Evolutionary conservation across 2,113 vertebrate genomes (phyloP).

Genomic region (Spea bombifrons): DNA sequence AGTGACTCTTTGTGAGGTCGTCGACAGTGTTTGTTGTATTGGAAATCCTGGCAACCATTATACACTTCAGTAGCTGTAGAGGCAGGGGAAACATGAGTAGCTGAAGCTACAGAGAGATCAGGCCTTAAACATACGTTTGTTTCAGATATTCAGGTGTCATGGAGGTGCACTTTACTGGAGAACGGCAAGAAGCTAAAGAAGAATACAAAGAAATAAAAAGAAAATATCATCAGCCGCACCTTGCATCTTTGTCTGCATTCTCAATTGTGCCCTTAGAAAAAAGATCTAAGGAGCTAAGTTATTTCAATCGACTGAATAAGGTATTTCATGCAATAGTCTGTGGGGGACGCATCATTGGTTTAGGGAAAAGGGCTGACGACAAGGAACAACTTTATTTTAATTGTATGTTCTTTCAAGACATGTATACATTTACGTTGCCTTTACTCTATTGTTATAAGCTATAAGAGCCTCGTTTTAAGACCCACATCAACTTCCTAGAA

Average conservation of each 20-base stretch:
- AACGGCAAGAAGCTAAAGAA: background rate
- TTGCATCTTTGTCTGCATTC: constrained; percentile 32
- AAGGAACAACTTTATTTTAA: no score
- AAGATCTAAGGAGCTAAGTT: constrained; percentile 21
- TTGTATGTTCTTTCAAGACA: no score
- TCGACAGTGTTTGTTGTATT: background rate
- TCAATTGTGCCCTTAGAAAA: constrained; percentile 28
- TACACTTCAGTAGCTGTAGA: background rate
- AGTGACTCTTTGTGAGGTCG: constrained; percentile 2
- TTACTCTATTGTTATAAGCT: no score
- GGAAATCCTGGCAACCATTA: constrained; percentile 15
- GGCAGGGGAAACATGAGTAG: background rate
- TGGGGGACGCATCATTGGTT: no score
- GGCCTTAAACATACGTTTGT: background rate
- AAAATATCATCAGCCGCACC: background rate
- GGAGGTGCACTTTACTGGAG: background rate
- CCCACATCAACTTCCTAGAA: no score
- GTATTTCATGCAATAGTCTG: background rate
- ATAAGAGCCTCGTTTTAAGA: no score
- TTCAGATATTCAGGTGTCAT: background rate
- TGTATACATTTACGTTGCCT: no score
- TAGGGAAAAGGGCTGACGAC: no score
- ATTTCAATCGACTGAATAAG: constrained; percentile 35
- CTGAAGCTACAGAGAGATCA: background rate
- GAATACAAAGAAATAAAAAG: background rate